Base-by-base conservation (phyloP, 35 echinoderm and acorn worm species). In the Amphiura filiformis region DNA sequence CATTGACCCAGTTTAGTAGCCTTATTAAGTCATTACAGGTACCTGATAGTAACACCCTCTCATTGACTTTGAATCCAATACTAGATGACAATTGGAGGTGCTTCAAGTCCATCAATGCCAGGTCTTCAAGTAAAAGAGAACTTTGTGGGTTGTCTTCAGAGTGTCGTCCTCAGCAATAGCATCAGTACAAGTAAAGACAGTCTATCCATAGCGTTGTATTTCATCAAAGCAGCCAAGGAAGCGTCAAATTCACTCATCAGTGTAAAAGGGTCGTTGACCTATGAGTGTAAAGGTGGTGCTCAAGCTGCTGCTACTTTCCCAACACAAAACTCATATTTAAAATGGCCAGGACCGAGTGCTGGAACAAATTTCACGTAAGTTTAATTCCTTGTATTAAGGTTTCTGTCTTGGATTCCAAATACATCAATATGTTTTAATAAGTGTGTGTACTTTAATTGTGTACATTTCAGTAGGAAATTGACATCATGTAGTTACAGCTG, bases 11-110 rank as follows among this genome's bases (percentile, higher is more conserved):
- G n/a, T n/a, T n/a, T n/a, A n/a, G n/a, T n/a, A n/a, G n/a, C n/a
- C n/a, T n/a, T n/a, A n/a, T n/a, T n/a, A n/a, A n/a, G n/a, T n/a
- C n/a, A n/a, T n/a, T n/a, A n/a, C n/a, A n/a, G n/a, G n/a, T n/a
- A n/a, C n/a, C n/a, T n/a, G n/a, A n/a, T n/a, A n/a, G n/a, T n/a
- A n/a, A n/a, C n/a, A n/a, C n/a, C n/a, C n/a, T n/a, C n/a, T n/a
- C n/a, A n/a, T n/a, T n/a, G n/a, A n/a, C n/a, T n/a, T 76, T 82
- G 44, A 26, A 75, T 31, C 33, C 77, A 41, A 31, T n/a, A n/a
- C n/a, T 82, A 95, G 93, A 81, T 96, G 33, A 92, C 91, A 23
- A 52, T 96, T n/a, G 90, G 94, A 11, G 94, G 90, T 23, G 77
- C 94, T 32, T 56, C 82, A 34, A 44, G 42, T 37, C 7, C 14